Evolutionary conservation across 2,888 invertebrate genomes (phyloP), one percentile per base, ranked within the genome.

Genomic region (Conops quadrifasciatus): DNA sequence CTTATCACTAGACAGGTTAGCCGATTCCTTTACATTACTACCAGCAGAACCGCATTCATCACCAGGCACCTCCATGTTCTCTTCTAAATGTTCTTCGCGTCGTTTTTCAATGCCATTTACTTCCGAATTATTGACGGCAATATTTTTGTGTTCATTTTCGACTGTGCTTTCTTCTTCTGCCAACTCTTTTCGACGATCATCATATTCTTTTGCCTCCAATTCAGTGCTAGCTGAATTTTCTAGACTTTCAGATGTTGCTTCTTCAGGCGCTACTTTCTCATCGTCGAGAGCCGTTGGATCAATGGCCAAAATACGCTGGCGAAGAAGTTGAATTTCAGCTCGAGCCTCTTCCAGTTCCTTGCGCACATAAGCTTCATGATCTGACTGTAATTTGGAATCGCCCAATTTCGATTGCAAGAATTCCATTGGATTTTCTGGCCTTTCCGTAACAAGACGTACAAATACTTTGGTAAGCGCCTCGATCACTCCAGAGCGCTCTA

Each of bases 401-500:
- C 86, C 86, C 60, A 86, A 78, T 73, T 85, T 81, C 19, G 79
- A 77, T 0, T 80, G 77, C 45, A 86, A 80, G 76, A 80, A 86
- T 62, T 84, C 81, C 71, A 86, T 78, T 2, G 86, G 84, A 75
- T 85, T 80, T 75, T 84, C 84, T 0, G 86, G 85, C 11, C 82
- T 79, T 71, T 81, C 82, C 70, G 80, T 80, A 11, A 84, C 78
- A 16, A 86, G 78, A 58, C 86, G 80, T 7, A 84, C 80, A 59
- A 86, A 82, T 4, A 83, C 81, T 77, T 86, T 86, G 2, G 83
- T 83, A 9, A 86, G 73, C 0, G 83, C 80, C 71, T 86, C 86
- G 24, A 86, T 78, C n/a, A 84, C 84, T 62, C 84, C 85, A 11
- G 80, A 80, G n/a, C 82, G 80, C 68, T 86, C 86, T 63, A 86